Base-by-base conservation (phyloP, 2,888 invertebrate species). In the Poecilus cupreus region DNA sequence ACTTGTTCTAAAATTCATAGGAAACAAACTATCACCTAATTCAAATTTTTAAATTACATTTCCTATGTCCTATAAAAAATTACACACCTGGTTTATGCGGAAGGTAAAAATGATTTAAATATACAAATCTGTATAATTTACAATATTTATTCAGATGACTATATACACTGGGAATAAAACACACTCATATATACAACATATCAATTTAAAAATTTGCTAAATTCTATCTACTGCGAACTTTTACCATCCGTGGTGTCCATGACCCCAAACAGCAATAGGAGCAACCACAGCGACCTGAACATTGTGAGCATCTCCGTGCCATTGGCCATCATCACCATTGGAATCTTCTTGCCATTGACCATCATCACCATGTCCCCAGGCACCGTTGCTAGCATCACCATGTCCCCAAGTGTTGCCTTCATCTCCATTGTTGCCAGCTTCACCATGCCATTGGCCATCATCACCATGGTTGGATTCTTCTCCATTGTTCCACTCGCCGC, bases 161-260 rank as follows among this genome's bases (percentile, higher is more conserved):
- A 60, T 60, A 26, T 60, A 60, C 60, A 60, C 4, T 22, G 13
- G 5, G 5, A 26, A 26, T 3, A 26, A 13, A n/a, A 60, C n/a
- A 60, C n/a, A 5, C 8, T 39, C 39, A 39, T 57, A 57, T 57
- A 11, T 57, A 57, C 57, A 57, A 54, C 10, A 2, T 26, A 26
- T 26, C 5, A 26, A 26, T n/a, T n/a, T 3, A 26, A 32, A 13
- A 11, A 54, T 46, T 46, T n/a, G 46, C n/a, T 16, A 16, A 39
- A n/a, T 10, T 18, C 18, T 11, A 11, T 10, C 13, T 22, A 18
- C n/a, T 24, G 24, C 13, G 13, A n/a, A 10, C n/a, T n/a, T 26
- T 60, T 60, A 60, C 60, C 60, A 60, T 20, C 60, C 60, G 22
- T 60, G 60, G 13, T 60, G 26, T 1, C 68, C 68, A 68, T 68